Percentiles rank a stretch among this genome's conserved stretches.
Evolutionary conservation across 2,113 vertebrate genomes (phyloP).

Genomic region (Ardeotis arabs): DNA sequence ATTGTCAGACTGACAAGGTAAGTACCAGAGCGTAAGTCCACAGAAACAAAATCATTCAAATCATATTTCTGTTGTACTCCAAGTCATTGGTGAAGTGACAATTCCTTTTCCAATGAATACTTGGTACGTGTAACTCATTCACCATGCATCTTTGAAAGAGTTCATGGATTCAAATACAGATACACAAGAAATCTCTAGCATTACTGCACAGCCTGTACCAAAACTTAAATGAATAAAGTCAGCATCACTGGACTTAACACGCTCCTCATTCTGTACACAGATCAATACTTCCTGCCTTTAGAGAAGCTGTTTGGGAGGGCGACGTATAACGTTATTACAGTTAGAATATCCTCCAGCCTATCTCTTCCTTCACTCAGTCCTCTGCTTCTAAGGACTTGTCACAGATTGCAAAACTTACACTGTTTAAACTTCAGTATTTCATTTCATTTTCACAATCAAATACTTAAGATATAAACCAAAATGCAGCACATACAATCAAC

Average conservation of each 20-base stretch:
- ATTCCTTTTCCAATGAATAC: neutral
- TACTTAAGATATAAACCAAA: neutral
- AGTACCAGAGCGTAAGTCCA: neutral
- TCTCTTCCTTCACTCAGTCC: neutral
- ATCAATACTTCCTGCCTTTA: neutral
- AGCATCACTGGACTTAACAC: neutral
- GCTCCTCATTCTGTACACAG: neutral
- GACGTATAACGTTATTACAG: neutral
- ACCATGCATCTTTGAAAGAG: neutral
- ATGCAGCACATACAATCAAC: neutral
- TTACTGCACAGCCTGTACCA: neutral
- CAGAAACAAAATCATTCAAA: neutral
- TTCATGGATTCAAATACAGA: neutral
- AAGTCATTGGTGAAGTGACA: neutral
- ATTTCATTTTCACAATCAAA: neutral
- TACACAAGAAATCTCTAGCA: neutral
- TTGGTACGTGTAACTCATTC: neutral
- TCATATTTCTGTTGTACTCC: neutral
- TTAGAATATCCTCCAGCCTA: neutral
- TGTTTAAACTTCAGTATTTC: neutral
- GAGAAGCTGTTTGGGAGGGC: neutral
- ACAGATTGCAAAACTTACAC: neutral
- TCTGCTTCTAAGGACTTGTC: neutral
- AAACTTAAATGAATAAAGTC: neutral
- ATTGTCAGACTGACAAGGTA: neutral